Percentiles rank a stretch among this genome's conserved stretches.
phyloP scores from a whole-genome alignment of 2,888 invertebrate genomes.

The Autographa gamma region DNA sequence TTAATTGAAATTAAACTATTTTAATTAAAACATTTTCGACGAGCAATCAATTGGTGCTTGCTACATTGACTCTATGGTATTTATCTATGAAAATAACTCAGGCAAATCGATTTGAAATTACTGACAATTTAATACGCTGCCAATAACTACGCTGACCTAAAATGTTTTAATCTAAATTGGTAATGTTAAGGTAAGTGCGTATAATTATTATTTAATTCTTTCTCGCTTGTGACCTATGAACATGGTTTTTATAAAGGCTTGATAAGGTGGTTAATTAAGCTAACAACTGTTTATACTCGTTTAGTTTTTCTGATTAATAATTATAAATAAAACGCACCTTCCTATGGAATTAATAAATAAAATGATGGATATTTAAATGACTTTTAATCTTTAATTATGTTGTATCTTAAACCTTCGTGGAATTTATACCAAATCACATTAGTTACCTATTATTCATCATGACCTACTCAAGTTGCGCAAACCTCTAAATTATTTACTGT shows the following conservation, averaged over 20 bases:
- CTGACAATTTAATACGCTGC: constrained; percentile 16
- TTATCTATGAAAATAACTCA: constrained; percentile 16
- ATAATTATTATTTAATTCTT: constrained; percentile 1
- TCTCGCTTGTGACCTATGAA: neutral
- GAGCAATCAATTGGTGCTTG: constrained; percentile 15
- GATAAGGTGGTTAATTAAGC: neutral
- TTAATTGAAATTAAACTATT: constrained; percentile 25
- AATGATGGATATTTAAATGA: neutral
- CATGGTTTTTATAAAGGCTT: neutral
- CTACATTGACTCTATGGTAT: constrained; percentile 19
- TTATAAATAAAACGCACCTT: neutral
- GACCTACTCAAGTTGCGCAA: neutral
- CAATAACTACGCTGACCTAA: constrained; percentile 31
- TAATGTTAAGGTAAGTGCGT: neutral
- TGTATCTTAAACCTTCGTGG: neutral
- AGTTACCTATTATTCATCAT: neutral
- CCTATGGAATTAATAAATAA: neutral
- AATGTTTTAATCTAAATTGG: constrained; percentile 13
- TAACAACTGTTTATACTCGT: neutral
- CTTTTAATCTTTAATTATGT: neutral
- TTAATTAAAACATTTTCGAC: constrained; percentile 32
- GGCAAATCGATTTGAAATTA: constrained; percentile 36
- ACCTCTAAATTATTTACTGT: neutral
- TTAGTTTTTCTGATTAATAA: neutral
- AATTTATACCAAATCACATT: neutral